These are phyloP conservation scores for Drosophila punjabiensis DNA, from an alignment of 1,140 invertebrate species.

Conservation along the genomic window DNA sequence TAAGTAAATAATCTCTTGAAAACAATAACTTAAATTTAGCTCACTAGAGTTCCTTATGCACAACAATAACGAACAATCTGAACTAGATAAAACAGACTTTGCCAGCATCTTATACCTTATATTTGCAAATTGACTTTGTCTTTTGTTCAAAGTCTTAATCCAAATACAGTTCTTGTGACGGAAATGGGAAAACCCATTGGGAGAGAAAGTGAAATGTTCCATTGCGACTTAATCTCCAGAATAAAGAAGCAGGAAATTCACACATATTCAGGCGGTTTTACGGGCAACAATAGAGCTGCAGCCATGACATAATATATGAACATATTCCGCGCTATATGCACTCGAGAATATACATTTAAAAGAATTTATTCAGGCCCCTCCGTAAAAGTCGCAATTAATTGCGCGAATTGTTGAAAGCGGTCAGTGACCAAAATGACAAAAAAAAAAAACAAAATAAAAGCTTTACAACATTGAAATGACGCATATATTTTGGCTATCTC, in stretches of 20 bases:
- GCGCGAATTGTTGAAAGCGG: constrained; percentile 33
- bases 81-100: constrained; percentile 20
- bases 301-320: constrained; percentile 38
- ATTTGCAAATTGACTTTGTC: not conserved
- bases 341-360: constrained; percentile 20
- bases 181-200: constrained; percentile 36
- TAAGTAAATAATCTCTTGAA: not conserved
- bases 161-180: constrained; percentile 32
- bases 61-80: not conserved
- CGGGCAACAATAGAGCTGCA: constrained; percentile 16
- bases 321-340: not conserved
- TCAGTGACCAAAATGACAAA: constrained; percentile 35
- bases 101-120: not conserved
- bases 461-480: constrained; percentile 21
- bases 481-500: constrained; percentile 16
- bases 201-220: not conserved
- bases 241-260: constrained; percentile 51
- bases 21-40: constrained; percentile 1
- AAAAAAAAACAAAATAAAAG: not conserved
- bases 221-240: constrained; percentile 14
- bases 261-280: constrained; percentile 1
- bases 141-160: constrained; percentile 7
- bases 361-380: constrained; percentile 4
- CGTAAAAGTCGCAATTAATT: constrained; percentile 20
- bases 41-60: not conserved